Percentiles rank a stretch among this genome's conserved stretches.
Conservation (phyloP, 2,113 vertebrate species). For the Prinia subflava region DNA sequence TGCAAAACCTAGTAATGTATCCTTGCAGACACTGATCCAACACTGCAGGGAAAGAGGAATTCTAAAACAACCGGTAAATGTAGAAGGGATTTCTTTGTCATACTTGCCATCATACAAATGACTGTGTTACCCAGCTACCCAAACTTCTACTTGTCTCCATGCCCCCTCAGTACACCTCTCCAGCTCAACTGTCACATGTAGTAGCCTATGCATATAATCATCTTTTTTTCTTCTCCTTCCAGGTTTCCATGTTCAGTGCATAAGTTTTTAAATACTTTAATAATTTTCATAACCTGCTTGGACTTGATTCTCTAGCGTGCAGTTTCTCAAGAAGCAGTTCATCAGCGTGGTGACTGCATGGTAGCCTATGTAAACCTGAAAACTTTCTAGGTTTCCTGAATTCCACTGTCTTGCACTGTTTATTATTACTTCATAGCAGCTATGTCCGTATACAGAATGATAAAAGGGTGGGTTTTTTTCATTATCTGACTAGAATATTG, state of each 20-base stretch:
- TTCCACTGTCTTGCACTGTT: background rate
- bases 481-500: background rate
- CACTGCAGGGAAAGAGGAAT: background rate
- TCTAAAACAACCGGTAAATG: background rate
- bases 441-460: background rate
- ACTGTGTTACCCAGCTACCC: background rate
- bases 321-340: background rate
- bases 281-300: background rate
- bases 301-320: background rate
- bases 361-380: background rate
- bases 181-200: background rate
- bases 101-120: background rate
- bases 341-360: rapidly evolving
- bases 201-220: background rate
- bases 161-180: background rate
- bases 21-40: background rate
- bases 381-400: background rate
- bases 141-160: background rate
- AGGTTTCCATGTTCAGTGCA: background rate
- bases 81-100: background rate
- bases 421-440: background rate
- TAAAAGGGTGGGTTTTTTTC: background rate
- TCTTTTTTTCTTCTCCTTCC: background rate
- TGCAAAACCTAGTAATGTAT: background rate
- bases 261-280: background rate